Evolutionary conservation across 1,140 invertebrate species (phyloP).

Genomic region (Listronotus bonariensis): DNA sequence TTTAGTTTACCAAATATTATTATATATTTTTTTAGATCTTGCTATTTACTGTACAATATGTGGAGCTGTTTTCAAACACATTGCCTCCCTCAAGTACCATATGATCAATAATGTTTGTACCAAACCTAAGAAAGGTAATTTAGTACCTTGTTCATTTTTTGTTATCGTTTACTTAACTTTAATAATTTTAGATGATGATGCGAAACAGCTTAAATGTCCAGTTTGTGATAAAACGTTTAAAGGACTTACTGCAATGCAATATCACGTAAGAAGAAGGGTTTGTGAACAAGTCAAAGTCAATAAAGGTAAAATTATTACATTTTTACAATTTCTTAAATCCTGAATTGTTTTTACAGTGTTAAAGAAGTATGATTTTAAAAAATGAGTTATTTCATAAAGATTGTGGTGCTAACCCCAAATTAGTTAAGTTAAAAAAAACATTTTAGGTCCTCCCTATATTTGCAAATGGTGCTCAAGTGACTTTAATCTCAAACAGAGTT

Average conservation of each 20-base stretch:
- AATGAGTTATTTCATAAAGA: neutral
- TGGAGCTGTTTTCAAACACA: conserved; percentile 29
- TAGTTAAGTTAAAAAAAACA: neutral
- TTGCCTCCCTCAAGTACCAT: conserved; percentile 28
- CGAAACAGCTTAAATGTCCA: conserved; percentile 21
- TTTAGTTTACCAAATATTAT: too few species aligned
- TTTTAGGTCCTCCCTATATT: conserved; percentile 18
- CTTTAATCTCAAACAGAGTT: conserved; percentile 33
- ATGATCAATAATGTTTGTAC: conserved; percentile 28
- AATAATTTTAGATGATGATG: conserved; percentile 11
- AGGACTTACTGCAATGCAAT: conserved; percentile 29
- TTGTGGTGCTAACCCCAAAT: neutral
- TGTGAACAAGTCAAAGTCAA: conserved; percentile 25
- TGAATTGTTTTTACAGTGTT: neutral
- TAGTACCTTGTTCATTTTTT: neutral
- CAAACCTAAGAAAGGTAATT: conserved; percentile 25
- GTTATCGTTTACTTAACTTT: neutral
- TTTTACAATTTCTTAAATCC: neutral
- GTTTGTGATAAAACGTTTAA: conserved; percentile 27
- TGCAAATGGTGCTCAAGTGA: conserved; percentile 15
- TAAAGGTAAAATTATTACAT: conserved; percentile 15
- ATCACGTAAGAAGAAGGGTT: conserved; percentile 25
- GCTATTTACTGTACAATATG: conserved; percentile 21
- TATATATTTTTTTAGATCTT: conserved; percentile 10
- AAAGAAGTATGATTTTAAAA: neutral